These are phyloP conservation scores for Hydrocynus forskahlii DNA, from an alignment of 2,797 vertebrate genomes.

Conservation along the genomic window DNA sequence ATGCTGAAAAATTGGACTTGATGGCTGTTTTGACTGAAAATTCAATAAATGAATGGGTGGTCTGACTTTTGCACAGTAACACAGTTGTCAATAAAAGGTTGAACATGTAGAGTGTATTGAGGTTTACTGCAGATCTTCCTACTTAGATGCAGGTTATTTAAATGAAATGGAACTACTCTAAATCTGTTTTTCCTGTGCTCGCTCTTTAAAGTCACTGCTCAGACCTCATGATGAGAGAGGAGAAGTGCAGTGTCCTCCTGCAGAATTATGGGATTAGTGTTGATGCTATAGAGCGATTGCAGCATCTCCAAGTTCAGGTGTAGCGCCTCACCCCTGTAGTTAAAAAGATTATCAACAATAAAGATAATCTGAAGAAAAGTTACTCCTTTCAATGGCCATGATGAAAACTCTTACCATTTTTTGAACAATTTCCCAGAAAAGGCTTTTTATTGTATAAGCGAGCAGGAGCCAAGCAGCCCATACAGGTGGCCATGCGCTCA, in stretches of 20 bases:
- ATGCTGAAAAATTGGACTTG: too few relatives aligned
- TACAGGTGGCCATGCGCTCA: slow-evolving; percentile 68
- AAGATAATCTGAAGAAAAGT: slow-evolving; percentile 82
- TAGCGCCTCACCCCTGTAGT: slow-evolving; percentile 69
- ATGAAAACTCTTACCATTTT: slow-evolving; percentile 71
- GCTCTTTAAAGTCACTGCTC: slow-evolving; percentile 23
- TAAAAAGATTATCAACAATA: slow-evolving; percentile 87
- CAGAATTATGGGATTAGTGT: slow-evolving; percentile 75
- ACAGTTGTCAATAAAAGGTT: too few relatives aligned
- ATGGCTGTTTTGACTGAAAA: not conserved
- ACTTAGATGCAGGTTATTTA: slow-evolving; percentile 62
- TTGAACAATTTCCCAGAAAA: slow-evolving; percentile 83
- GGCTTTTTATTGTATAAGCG: slow-evolving; percentile 84
- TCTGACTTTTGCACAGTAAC: too few relatives aligned
- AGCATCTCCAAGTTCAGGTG: slow-evolving; percentile 69
- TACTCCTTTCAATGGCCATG: slow-evolving; percentile 66
- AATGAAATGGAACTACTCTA: slow-evolving; percentile 69
- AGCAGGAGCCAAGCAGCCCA: slow-evolving; percentile 60
- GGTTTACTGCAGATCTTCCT: not conserved
- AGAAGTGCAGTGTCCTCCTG: slow-evolving; percentile 56
- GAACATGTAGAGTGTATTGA: too few relatives aligned
- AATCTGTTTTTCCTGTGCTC: slow-evolving; percentile 60
- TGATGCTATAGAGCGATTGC: slow-evolving; percentile 66
- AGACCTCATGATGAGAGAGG: slow-evolving; percentile 13
- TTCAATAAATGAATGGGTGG: not conserved